These are phyloP conservation scores for Rhagium mordax DNA, from an alignment of 2,888 invertebrate species.

Conservation along the genomic window DNA sequence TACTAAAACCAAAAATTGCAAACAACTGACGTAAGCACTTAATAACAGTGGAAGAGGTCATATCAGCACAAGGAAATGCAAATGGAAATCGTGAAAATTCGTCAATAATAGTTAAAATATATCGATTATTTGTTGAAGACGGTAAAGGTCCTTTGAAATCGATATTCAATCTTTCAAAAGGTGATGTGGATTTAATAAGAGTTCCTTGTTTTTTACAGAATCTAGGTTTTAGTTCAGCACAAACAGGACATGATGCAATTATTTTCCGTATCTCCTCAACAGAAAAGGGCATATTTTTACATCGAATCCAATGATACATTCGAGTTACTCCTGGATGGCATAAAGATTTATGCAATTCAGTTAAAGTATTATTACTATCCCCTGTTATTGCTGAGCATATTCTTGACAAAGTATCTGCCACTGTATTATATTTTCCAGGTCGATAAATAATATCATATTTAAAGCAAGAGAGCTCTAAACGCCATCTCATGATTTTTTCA, in stretches of 20 bases:
- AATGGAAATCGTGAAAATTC: no score
- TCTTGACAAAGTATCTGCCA: neutral
- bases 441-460: slow-evolving; percentile 17
- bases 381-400: neutral
- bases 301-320: slow-evolving; percentile 17
- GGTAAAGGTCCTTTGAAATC: no score
- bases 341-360: neutral
- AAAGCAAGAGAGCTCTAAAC: slow-evolving; percentile 10
- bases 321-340: slow-evolving; percentile 27
- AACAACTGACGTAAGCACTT: no score
- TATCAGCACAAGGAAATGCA: no score
- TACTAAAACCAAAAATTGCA: no score
- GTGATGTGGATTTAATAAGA: neutral
- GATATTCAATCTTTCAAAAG: neutral
- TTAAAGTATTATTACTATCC: neutral
- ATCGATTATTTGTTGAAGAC: no score
- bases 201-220: neutral
- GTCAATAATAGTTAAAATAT: no score
- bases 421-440: slow-evolving; percentile 14
- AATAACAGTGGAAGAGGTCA: no score
- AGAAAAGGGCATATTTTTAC: no score
- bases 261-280: no score
- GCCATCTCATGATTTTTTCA: neutral
- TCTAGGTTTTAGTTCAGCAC: no score
- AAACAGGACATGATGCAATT: no score